These are phyloP conservation scores for Hemiscyllium ocellatum DNA, from an alignment of 2,113 vertebrate genomes.

Conservation along the genomic window DNA sequence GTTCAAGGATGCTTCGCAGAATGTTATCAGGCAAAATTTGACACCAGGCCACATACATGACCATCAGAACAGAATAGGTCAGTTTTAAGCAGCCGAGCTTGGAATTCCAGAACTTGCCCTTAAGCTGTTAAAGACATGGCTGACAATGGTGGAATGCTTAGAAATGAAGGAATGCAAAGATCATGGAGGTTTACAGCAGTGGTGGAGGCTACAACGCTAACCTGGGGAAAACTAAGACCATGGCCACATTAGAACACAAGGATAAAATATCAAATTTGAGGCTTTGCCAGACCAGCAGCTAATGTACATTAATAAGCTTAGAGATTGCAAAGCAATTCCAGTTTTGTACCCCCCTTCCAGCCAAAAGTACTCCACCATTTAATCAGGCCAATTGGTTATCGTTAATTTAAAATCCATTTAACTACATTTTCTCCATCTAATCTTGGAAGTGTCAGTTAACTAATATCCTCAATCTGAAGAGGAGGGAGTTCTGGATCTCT, in stretches of 20 bases:
- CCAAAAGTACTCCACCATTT: neutral
- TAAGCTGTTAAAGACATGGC: neutral
- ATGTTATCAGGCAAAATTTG: neutral
- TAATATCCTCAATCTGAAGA: neutral
- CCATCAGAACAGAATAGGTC: neutral
- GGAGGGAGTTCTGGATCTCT: neutral
- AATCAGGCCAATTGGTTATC: neutral
- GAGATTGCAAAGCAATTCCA: neutral
- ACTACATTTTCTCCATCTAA: neutral
- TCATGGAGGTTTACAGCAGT: neutral
- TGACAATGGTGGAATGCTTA: neutral
- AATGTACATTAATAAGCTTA: neutral
- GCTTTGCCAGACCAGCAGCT: neutral
- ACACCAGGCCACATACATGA: neutral
- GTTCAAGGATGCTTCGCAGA: neutral
- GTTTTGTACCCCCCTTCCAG: neutral
- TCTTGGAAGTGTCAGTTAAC: neutral
- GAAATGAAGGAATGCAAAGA: neutral
- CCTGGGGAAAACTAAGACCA: neutral
- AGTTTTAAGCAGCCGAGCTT: neutral
- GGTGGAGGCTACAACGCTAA: neutral
- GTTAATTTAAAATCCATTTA: neutral
- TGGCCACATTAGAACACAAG: neutral
- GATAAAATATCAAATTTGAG: neutral
- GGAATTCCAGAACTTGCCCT: neutral